These are phyloP conservation scores for Acipenser ruthenus DNA, from an alignment of 2,797 vertebrate genomes.

Conservation along the genomic window DNA sequence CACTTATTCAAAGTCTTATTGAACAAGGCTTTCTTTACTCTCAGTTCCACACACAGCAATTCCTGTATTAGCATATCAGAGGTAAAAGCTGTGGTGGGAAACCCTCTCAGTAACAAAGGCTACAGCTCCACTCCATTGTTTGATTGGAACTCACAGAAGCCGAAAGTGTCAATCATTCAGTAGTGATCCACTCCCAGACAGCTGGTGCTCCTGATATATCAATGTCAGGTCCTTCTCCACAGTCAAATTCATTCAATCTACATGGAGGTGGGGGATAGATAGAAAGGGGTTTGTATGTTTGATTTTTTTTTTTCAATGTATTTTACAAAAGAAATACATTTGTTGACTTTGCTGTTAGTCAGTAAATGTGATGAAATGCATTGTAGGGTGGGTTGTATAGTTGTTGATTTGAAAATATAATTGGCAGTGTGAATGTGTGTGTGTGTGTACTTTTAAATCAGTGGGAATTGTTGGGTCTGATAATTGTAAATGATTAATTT, in stretches of 20 bases:
- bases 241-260: slow-evolving; percentile 11
- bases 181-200: slow-evolving; percentile 32
- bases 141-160: slow-evolving; percentile 53
- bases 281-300: not conserved
- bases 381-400: no score
- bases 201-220: slow-evolving; percentile 37
- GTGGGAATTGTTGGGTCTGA: no score
- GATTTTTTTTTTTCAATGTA: not conserved
- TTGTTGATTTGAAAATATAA: no score
- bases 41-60: slow-evolving; percentile 42
- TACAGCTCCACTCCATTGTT: slow-evolving; percentile 43
- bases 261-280: not conserved
- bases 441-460: no score
- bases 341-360: no score
- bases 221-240: slow-evolving; percentile 21
- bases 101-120: slow-evolving; percentile 44
- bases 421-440: no score
- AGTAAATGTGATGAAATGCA: no score
- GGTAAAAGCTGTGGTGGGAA: slow-evolving; percentile 62
- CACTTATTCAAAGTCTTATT: slow-evolving; percentile 22
- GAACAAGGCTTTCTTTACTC: slow-evolving; percentile 42
- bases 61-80: slow-evolving; percentile 63
- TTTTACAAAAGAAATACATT: no score
- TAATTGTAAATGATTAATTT: no score
- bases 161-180: slow-evolving; percentile 47